phyloP scores from a whole-genome alignment of 2,888 invertebrate species.

The Diarsia rubi region DNA sequence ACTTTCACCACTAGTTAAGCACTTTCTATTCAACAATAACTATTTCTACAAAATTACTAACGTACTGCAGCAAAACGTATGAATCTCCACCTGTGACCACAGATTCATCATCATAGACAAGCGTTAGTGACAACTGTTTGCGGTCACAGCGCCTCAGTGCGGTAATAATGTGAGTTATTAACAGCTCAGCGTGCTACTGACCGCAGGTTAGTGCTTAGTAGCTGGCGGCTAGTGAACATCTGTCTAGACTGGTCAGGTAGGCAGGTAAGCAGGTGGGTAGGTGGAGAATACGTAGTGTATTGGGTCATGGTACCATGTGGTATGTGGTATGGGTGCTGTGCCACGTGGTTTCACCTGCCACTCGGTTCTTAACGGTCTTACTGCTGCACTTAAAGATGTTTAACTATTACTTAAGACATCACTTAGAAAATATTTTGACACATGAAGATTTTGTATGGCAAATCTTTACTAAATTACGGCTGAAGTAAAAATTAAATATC shows the following conservation, averaged over 20 bases:
- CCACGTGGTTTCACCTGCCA: not conserved
- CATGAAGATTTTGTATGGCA: no score
- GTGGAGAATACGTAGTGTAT: not conserved
- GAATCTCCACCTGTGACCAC: not conserved
- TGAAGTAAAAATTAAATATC: no score
- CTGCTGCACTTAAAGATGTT: no score
- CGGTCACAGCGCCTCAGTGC: not conserved
- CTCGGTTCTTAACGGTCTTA: not conserved
- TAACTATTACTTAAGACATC: no score
- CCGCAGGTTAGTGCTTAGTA: not conserved
- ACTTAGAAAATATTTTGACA: no score
- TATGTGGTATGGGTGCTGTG: no score
- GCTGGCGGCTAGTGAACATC: not conserved
- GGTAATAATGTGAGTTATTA: conserved; percentile 5
- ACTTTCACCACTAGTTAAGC: not conserved
- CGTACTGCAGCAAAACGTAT: not conserved
- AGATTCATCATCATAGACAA: not conserved
- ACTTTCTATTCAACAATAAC: not conserved
- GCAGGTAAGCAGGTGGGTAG: not conserved
- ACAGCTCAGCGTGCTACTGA: not conserved
- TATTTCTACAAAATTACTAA: not conserved
- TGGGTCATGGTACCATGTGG: not conserved
- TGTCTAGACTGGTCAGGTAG: not conserved
- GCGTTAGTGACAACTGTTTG: conserved; percentile 16
- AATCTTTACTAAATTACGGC: no score